Conservation (phyloP, 2,113 vertebrate genomes). For the Litocranius walleri region DNA sequence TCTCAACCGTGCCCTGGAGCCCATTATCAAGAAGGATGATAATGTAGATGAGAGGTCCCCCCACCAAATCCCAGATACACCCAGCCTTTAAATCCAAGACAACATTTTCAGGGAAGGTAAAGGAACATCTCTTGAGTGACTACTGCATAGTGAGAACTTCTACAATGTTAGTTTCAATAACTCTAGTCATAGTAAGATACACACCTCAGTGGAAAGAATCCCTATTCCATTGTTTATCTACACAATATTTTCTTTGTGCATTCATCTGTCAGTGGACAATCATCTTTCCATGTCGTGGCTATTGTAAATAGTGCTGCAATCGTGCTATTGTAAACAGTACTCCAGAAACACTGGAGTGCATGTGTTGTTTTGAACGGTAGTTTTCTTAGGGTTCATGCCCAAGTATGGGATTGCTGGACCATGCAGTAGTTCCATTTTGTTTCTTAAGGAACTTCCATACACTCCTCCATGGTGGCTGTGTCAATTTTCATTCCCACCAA, state of each 20-base stretch:
- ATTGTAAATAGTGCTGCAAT: neutral
- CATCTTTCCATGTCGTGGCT: neutral
- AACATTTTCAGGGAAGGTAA: neutral
- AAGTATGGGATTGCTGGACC: neutral
- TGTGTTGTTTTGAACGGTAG: neutral
- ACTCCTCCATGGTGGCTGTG: neutral
- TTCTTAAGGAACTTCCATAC: neutral
- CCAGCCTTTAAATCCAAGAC: neutral
- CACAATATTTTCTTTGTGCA: neutral
- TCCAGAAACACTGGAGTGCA: neutral
- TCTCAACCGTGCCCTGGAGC: too few relatives aligned
- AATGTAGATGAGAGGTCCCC: rapidly evolving
- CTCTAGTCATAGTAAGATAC: neutral
- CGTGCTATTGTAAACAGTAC: neutral
- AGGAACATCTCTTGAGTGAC: neutral
- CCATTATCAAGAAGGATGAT: neutral
- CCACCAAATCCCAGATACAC: neutral
- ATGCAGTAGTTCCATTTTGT: neutral
- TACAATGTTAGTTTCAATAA: neutral
- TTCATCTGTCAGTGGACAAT: neutral
- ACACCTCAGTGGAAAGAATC: neutral
- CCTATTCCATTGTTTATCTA: neutral
- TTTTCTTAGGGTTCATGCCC: neutral
- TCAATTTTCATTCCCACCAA: neutral
- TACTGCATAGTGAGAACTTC: neutral